Evolutionary conservation across 30 jellyfish, hydroid and myxozoan genomes (phyloP), one percentile per base, ranked within the genome.

Genomic region (Turritopsis dohrnii): DNA sequence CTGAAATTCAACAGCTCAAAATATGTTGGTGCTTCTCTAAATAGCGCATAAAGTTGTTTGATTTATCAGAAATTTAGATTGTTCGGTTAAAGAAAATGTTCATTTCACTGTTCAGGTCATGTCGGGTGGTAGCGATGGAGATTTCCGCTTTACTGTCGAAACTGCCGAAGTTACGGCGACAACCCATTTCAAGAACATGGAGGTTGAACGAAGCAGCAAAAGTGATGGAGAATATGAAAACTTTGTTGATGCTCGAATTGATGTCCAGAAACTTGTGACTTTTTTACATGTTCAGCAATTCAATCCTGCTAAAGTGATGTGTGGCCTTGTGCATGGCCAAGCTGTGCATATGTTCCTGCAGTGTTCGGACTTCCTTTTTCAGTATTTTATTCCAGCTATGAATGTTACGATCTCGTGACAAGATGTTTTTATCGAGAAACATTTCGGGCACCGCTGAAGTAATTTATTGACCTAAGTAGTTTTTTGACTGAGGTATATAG

Each of bases 121-220:
- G 20, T 92, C 96, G 1, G 98, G 96, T 9, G 79, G 74, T 54
- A 74, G 88, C 24, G 72, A 82, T 30, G 96, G 95, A 29, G 90
- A 88, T 79, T 85, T 93, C 22, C 72, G 89, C 21, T 82, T 88
- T 25, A 89, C 83, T 69, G 91, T 88, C 53, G 95, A 93, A 52
- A 93, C 98, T 1, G 96, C 85, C 54, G 95, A 81, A 77, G 98
- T 87, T 29, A 93, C 95, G 31, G 96, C 85, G 22, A 81, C 96
- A 75, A 93, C 98, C 53, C 72, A 84, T 53, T 93, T 93, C 84
- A 79, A 84, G 60, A 84, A 84, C 53, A 79, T 85, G 93, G 94
- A 85, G 16, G 83, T 88, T 13, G 94, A 85, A 1, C 19, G 85
- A 69, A 29, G 52, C 60, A 27, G 72, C 18, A 84, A 41, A 4